phyloP scores from a whole-genome alignment of 1,140 invertebrate genomes.

The Drosophila malerkotliana region DNA sequence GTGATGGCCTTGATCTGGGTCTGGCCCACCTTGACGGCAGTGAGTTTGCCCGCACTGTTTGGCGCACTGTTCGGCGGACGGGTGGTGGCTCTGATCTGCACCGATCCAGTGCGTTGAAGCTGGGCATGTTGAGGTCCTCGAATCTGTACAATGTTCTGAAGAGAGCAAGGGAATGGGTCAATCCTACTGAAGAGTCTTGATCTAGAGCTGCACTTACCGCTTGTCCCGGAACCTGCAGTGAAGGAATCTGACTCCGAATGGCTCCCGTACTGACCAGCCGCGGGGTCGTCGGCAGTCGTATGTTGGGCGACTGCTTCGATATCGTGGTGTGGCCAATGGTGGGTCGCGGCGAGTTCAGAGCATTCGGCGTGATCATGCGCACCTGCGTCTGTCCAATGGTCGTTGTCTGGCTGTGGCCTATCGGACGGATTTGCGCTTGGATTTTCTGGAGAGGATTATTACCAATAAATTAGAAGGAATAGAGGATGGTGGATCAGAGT shows the following conservation, averaged over 20 bases:
- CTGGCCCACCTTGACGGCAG: constrained; percentile 83
- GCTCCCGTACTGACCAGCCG: constrained; percentile 74
- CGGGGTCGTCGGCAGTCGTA: constrained; percentile 76
- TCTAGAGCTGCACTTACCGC: constrained; percentile 49
- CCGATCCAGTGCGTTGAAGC: constrained; percentile 70
- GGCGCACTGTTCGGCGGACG: constrained; percentile 56
- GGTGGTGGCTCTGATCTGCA: constrained; percentile 75
- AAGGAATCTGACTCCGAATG: constrained; percentile 76
- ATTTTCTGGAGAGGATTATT: constrained; percentile 62
- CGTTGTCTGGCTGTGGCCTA: constrained; percentile 80
- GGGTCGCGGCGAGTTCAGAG: constrained; percentile 81
- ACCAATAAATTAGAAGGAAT: neutral
- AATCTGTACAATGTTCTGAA: constrained; percentile 80
- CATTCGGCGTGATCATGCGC: constrained; percentile 85
- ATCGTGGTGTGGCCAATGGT: constrained; percentile 84
- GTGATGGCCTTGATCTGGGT: constrained; percentile 83
- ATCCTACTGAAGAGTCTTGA: no score
- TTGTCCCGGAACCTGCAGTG: constrained; percentile 67
- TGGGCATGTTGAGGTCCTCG: constrained; percentile 75
- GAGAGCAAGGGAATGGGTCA: no score
- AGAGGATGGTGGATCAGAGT: neutral
- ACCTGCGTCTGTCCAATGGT: constrained; percentile 85
- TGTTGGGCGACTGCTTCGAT: constrained; percentile 80
- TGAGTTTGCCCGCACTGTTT: constrained; percentile 64
- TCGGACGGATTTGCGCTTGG: constrained; percentile 83